Conservation (phyloP, 2,113 vertebrate species). For the Hirundichthys speculiger region DNA sequence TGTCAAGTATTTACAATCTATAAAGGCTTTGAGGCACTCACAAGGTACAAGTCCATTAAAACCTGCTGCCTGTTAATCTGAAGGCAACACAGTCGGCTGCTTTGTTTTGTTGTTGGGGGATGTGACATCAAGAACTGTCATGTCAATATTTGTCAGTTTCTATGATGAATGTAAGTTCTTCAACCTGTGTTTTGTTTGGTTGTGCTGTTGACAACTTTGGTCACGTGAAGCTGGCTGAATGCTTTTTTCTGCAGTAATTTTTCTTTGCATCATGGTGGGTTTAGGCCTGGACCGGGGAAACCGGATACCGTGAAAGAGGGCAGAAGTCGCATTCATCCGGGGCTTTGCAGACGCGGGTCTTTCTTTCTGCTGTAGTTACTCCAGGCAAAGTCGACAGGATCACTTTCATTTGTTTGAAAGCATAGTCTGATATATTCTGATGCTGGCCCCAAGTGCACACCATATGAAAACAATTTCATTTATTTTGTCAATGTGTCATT, state of each 20-base stretch:
- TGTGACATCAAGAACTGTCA: not conserved
- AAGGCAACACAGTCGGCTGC: slow-evolving; percentile 4
- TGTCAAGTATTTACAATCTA: slow-evolving; percentile 27
- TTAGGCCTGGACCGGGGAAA: too few relatives aligned
- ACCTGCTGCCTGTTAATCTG: slow-evolving; percentile 37
- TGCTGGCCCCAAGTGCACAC: slow-evolving; percentile 6
- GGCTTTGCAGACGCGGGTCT: too few relatives aligned
- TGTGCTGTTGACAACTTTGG: too few relatives aligned
- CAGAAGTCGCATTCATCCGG: too few relatives aligned
- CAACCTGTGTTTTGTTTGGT: not conserved
- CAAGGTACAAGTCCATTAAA: slow-evolving; percentile 45
- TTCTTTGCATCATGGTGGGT: too few relatives aligned
- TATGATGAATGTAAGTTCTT: too few relatives aligned
- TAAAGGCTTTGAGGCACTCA: slow-evolving; percentile 51
- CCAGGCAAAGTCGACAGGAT: too few relatives aligned
- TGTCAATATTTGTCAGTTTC: not conserved
- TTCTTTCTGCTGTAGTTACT: too few relatives aligned
- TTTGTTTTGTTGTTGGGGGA: not conserved
- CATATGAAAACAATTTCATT: too few relatives aligned
- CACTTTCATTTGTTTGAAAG: too few relatives aligned
- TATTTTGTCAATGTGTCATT: not conserved
- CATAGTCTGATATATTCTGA: slow-evolving; percentile 24
- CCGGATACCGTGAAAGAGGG: too few relatives aligned
- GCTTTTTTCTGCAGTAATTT: not conserved
- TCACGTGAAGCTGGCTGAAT: not conserved